Conservation (phyloP, 2,888 invertebrate genomes). For the Trachelus stipa region DNA sequence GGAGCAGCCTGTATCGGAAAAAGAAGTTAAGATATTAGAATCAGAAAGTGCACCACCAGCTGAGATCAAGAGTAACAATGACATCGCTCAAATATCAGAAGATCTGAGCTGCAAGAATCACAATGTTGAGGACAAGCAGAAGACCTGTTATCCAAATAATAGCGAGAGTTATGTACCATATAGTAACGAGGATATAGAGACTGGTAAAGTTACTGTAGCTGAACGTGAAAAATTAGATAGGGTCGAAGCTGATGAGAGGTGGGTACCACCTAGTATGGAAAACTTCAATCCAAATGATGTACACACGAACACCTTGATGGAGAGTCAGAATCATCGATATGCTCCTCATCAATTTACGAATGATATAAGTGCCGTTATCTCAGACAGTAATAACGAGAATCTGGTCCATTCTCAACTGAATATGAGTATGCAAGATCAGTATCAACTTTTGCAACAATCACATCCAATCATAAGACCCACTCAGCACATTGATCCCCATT, state of each 20-base stretch:
- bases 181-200: slow-evolving; percentile 61
- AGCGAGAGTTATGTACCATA: slow-evolving; percentile 52
- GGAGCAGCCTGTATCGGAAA: slow-evolving; percentile 22
- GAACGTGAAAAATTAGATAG: slow-evolving; percentile 66
- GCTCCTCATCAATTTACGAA: slow-evolving; percentile 52
- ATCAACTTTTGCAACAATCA: slow-evolving; percentile 50
- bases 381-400: slow-evolving; percentile 43
- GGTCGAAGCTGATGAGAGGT: slow-evolving; percentile 71
- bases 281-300: slow-evolving; percentile 57
- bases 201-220: slow-evolving; percentile 59
- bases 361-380: slow-evolving; percentile 47
- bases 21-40: slow-evolving; percentile 19
- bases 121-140: slow-evolving; percentile 54
- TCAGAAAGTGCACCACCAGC: slow-evolving; percentile 18
- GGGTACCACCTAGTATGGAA: slow-evolving; percentile 73
- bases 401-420: slow-evolving; percentile 53
- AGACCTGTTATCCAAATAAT: slow-evolving; percentile 52
- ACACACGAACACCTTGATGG: slow-evolving; percentile 55
- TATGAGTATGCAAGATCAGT: slow-evolving; percentile 58
- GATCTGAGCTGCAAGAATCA: slow-evolving; percentile 40
- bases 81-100: slow-evolving; percentile 21
- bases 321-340: slow-evolving; percentile 61
- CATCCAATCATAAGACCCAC: slow-evolving; percentile 49
- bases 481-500: slow-evolving; percentile 49
- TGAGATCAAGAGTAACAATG: slow-evolving; percentile 29